Evolutionary conservation across 2,888 invertebrate genomes (phyloP), one percentile per base, ranked within the genome.

Genomic region (Elmis aenea): DNA sequence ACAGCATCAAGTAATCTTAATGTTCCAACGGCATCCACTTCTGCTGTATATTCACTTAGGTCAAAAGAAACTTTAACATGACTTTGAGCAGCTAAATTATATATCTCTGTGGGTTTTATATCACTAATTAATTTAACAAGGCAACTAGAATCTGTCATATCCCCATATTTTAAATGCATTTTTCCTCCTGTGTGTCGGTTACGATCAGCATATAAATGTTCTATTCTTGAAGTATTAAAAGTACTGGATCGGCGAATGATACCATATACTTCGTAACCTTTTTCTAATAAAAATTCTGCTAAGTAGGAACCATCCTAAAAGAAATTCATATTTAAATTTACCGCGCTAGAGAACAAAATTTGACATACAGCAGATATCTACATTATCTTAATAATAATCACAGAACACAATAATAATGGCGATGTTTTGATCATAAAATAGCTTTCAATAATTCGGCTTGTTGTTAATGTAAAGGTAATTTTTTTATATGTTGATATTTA

Each of bases 41-140:
- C 95, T 0, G 96, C 95, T 0, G 97, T 99, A 60, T 99, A 99
- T 69, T 99, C 97, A 55, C 94, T 93, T 40, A 99, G 72, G 61
- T 99, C 96, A 63, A 99, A 99, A 0, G 96, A 97, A 23, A 95
- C 93, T 71, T 96, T 96, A 2, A 97, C 97, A 68, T 99, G 97
- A 49, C 95, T 95, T 64, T 97, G 96, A 0, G 97, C 97, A 1
- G 94, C 97, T 43, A 99, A 74, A 71, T 99, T 99, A 66, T 97
- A 99, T 46, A 99, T 88, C 71, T 99, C 97, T 20, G 81, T 79
- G 0, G 97, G 97, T 54, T 76, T 73, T n/a, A 85, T 76, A 70
- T 76, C 61, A 16, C 67, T 66, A 32, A 93, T 86, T 16, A 92
- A 80, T 70, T 89, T 90, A 15, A 89, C 85, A 39, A 93, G 71